phyloP scores from a whole-genome alignment of 2,888 invertebrate genomes.

The Torymus texanus region DNA sequence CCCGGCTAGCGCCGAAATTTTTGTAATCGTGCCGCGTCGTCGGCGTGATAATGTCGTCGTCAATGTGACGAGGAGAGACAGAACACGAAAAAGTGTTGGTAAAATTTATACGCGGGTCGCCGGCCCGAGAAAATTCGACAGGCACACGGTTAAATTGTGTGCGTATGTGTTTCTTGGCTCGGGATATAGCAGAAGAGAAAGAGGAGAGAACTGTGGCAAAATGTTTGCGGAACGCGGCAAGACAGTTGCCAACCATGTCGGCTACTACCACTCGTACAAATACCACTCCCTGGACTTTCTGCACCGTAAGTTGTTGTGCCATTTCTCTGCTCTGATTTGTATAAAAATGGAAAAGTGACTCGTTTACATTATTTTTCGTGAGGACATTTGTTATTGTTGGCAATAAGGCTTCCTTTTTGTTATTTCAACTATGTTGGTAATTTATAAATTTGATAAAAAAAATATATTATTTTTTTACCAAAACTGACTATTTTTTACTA shows the following conservation, averaged over 20 bases:
- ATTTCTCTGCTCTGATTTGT: not conserved
- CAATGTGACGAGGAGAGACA: constrained; percentile 5
- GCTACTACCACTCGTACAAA: constrained; percentile 62
- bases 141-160: too few relatives aligned
- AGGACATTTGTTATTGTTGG: not conserved
- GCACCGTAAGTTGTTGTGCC: constrained; percentile 58
- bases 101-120: too few relatives aligned
- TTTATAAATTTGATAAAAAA: too few relatives aligned
- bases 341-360: not conserved
- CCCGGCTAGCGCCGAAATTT: constrained; percentile 11
- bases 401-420: too few relatives aligned
- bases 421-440: too few relatives aligned
- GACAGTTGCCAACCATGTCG: constrained; percentile 56
- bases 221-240: constrained; percentile 57
- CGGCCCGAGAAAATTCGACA: too few relatives aligned
- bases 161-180: not conserved
- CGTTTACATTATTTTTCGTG: not conserved
- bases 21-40: constrained; percentile 20
- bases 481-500: too few relatives aligned
- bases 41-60: constrained; percentile 9
- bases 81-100: too few relatives aligned
- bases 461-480: too few relatives aligned
- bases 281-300: constrained; percentile 61
- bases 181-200: not conserved
- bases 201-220: not conserved